Evolutionary conservation across 2,888 invertebrate genomes (phyloP).

Genomic region (Lasioglossum morio): DNA sequence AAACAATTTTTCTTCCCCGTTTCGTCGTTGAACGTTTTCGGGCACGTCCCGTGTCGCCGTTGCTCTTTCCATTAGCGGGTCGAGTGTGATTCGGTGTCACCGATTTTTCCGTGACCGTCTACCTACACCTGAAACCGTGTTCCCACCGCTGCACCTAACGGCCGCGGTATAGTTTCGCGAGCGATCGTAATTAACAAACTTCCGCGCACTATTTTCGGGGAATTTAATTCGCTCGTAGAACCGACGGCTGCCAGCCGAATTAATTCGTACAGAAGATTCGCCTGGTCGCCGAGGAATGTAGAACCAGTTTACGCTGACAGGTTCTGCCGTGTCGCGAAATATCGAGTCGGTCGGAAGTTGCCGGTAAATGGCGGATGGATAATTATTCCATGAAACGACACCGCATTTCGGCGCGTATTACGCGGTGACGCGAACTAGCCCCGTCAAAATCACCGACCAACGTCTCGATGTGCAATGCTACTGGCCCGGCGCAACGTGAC

Average conservation of each 20-base stretch:
- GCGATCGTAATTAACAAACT: conserved; percentile 32
- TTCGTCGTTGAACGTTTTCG: background rate
- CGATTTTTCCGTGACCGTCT: conserved; percentile 18
- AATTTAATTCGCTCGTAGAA: background rate
- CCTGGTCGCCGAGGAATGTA: background rate
- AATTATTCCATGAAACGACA: conserved; percentile 60
- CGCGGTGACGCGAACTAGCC: conserved; percentile 30
- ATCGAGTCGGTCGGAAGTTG: conserved; percentile 52
- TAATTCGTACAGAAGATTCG: conserved; percentile 1
- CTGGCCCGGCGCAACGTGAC: conserved; percentile 43
- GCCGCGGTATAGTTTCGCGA: background rate
- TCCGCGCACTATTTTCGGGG: background rate
- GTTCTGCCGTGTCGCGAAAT: conserved; percentile 50
- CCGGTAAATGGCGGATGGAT: conserved; percentile 39
- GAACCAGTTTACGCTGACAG: conserved; percentile 30
- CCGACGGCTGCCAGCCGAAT: conserved; percentile 8
- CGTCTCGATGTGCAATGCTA: conserved; percentile 44
- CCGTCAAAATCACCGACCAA: conserved; percentile 53
- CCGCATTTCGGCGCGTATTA: conserved; percentile 53
- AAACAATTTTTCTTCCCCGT: conserved; percentile 16
- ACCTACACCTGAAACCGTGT: background rate
- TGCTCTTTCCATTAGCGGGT: conserved; percentile 36
- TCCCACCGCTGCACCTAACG: background rate
- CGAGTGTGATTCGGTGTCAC: conserved; percentile 38
- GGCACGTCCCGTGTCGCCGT: conserved; percentile 19